Evolutionary conservation across 2,113 vertebrate genomes (phyloP).

Genomic region (Vidua chalybeata): DNA sequence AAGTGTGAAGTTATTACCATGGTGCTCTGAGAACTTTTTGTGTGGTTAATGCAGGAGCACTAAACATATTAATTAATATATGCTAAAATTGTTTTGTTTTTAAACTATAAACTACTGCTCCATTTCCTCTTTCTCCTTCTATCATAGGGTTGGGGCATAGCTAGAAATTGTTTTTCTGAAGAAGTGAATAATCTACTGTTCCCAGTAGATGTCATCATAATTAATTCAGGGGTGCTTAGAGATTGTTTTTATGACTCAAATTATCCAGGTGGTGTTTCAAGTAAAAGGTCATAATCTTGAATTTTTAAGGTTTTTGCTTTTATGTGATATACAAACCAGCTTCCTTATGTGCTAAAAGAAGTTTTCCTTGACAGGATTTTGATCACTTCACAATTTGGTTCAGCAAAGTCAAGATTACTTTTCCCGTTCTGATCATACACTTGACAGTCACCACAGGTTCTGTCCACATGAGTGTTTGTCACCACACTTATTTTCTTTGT

Average conservation of each 20-base stretch:
- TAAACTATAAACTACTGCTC: neutral
- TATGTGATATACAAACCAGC: neutral
- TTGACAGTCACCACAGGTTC: neutral
- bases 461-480: neutral
- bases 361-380: neutral
- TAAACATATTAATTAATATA: neutral
- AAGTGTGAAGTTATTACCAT: neutral
- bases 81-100: neutral
- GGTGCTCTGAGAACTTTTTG: neutral
- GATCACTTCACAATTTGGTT: neutral
- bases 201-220: neutral
- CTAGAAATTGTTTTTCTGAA: neutral
- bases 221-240: neutral
- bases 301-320: neutral
- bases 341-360: neutral
- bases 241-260: neutral
- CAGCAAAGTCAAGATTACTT: neutral
- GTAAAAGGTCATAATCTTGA: neutral
- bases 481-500: neutral
- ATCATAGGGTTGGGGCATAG: neutral
- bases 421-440: neutral
- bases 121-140: conserved; percentile 21
- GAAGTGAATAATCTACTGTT: neutral
- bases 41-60: neutral
- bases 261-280: neutral